These are phyloP conservation scores for Cichladusa arquata DNA, from an alignment of 2,113 vertebrate species.

Conservation along the genomic window DNA sequence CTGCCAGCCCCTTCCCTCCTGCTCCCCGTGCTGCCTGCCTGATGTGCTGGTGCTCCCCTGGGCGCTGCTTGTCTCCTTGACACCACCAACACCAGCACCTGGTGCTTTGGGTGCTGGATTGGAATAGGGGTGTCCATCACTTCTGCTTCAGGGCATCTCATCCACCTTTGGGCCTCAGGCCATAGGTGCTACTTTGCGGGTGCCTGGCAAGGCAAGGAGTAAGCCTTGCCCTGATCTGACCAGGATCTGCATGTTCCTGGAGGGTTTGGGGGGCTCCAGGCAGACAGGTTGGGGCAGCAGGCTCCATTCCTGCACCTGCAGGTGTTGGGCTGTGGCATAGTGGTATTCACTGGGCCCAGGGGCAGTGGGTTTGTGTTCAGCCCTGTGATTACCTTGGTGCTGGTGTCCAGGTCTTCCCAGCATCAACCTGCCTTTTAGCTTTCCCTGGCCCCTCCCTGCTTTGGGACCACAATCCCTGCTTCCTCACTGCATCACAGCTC, in stretches of 20 bases:
- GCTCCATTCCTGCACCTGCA: neutral
- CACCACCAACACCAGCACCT: neutral
- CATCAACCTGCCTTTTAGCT: neutral
- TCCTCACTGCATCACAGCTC: neutral
- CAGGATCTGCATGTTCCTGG: neutral
- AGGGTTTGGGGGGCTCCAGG: neutral
- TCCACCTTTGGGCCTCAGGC: neutral
- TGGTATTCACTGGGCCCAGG: neutral
- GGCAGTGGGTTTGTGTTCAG: neutral
- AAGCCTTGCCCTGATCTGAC: neutral
- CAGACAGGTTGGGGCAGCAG: neutral
- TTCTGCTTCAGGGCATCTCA: neutral
- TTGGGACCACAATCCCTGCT: neutral
- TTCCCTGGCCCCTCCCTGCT: neutral
- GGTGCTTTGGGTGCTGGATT: neutral
- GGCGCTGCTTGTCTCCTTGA: neutral
- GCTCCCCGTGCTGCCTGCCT: fast-evolving
- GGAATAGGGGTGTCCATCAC: neutral
- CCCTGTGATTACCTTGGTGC: neutral
- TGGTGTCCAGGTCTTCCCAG: neutral
- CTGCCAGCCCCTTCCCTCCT: neutral
- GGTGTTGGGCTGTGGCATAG: neutral
- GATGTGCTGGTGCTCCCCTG: neutral
- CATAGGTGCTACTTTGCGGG: fast-evolving
- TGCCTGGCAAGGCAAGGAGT: neutral